Percentiles rank a stretch among this genome's conserved stretches.
phyloP scores from a whole-genome alignment of 2,113 vertebrate species.

The Leucoraja erinaceus region DNA sequence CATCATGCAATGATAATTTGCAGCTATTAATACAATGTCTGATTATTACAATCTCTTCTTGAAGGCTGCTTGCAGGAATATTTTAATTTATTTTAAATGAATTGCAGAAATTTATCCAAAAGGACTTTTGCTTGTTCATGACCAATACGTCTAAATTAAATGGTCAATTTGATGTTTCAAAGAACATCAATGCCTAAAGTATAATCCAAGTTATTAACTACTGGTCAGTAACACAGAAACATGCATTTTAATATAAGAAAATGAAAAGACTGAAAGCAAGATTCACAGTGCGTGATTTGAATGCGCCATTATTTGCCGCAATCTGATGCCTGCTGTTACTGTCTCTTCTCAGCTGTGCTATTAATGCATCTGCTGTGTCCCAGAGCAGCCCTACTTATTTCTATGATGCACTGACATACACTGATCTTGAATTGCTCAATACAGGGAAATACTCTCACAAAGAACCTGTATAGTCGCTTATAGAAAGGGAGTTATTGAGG shows the following conservation, averaged over 20 bases:
- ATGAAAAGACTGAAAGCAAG: background rate
- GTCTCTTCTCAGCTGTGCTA: background rate
- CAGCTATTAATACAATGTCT: conserved; percentile 7
- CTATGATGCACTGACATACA: background rate
- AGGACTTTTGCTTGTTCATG: background rate
- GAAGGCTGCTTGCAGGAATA: background rate
- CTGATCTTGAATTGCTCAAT: background rate
- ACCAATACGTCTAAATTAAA: background rate
- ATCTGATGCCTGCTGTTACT: background rate
- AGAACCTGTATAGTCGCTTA: background rate
- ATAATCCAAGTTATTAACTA: background rate
- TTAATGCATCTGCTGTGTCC: background rate
- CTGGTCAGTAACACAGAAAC: background rate
- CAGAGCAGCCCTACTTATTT: background rate
- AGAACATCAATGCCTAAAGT: background rate
- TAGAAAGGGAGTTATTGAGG: background rate
- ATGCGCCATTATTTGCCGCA: background rate
- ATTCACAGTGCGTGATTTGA: background rate
- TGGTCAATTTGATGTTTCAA: background rate
- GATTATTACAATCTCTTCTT: background rate
- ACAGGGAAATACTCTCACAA: background rate
- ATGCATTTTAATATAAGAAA: background rate
- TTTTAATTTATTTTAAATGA: background rate
- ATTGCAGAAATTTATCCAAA: conserved; percentile 7
- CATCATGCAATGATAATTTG: background rate